Conservation (phyloP, 2,888 invertebrate species). For the Iphiclides podalirius region DNA sequence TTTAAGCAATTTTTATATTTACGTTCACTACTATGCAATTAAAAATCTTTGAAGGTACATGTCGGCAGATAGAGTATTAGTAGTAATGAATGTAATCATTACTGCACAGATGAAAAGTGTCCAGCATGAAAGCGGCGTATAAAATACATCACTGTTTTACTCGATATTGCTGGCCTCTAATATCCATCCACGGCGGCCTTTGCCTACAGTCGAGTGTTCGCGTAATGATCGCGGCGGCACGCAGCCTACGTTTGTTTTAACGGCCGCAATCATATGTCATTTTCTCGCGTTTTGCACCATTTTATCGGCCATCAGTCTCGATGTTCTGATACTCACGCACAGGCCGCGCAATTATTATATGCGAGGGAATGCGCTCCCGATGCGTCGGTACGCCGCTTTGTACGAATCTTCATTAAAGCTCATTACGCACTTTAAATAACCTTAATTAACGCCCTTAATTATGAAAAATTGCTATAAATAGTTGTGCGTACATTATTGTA, state of each 20-base stretch:
- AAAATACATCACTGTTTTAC: background rate
- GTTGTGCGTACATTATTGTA: background rate
- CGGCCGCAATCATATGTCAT: conserved; percentile 65
- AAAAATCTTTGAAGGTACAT: too few relatives aligned
- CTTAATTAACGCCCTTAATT: conserved; percentile 9
- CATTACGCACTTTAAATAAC: conserved; percentile 8
- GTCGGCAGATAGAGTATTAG: too few relatives aligned
- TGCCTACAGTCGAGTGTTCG: conserved; percentile 35
- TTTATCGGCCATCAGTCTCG: conserved; percentile 50
- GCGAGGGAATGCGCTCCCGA: conserved; percentile 45
- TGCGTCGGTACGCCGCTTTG: conserved; percentile 35
- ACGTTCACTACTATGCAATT: too few relatives aligned
- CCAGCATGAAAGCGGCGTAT: background rate
- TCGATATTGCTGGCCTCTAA: background rate
- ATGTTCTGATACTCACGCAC: conserved; percentile 42
- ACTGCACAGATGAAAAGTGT: background rate
- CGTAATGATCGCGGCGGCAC: conserved; percentile 43
- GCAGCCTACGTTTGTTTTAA: conserved; percentile 62
- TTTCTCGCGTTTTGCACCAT: conserved; percentile 61
- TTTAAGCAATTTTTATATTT: too few relatives aligned
- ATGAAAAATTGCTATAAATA: conserved; percentile 1
- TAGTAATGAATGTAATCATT: too few relatives aligned
- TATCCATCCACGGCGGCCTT: conserved; percentile 1
- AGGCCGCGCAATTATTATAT: conserved; percentile 50
- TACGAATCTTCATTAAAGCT: conserved; percentile 9